Percentiles rank a stretch among this genome's conserved stretches.
phyloP scores from a whole-genome alignment of 2,113 vertebrate species.

The Pseudonaja textilis region DNA sequence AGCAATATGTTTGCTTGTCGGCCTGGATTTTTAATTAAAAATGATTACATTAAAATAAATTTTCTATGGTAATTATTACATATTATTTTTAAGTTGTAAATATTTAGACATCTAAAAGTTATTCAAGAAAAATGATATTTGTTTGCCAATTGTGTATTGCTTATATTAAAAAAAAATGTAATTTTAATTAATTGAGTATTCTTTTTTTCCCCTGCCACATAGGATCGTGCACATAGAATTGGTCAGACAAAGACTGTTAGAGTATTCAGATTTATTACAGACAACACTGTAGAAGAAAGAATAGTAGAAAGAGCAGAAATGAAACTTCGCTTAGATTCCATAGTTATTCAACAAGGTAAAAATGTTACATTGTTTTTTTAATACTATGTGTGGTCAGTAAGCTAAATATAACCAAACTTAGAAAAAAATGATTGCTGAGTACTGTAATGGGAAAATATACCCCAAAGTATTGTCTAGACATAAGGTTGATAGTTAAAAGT shows the following conservation, averaged over 20 bases:
- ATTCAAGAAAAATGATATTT: not conserved
- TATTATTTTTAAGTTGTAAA: not conserved
- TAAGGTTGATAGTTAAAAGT: not conserved
- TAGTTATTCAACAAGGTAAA: slow-evolving; percentile 96
- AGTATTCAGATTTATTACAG: slow-evolving; percentile 96
- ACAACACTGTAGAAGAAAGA: slow-evolving; percentile 96
- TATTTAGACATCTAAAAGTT: not conserved
- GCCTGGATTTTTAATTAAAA: not conserved
- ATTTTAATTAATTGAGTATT: not conserved
- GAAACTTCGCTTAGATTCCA: slow-evolving; percentile 95
- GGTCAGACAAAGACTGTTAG: slow-evolving; percentile 94
- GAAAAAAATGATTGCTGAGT: not conserved
- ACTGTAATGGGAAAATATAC: not conserved
- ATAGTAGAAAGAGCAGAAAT: slow-evolving; percentile 97
- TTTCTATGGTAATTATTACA: not conserved
- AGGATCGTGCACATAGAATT: slow-evolving; percentile 98
- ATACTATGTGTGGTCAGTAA: not conserved
- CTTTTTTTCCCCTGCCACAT: not conserved
- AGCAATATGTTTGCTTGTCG: not conserved
- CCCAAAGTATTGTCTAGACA: not conserved
- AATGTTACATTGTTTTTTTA: not conserved
- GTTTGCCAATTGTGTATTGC: not conserved
- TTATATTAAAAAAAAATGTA: not conserved
- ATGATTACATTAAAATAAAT: not conserved
- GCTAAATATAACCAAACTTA: not conserved